Evolutionary conservation across 1,140 invertebrate species (phyloP).

Genomic region (Harlomillsia oculata): DNA sequence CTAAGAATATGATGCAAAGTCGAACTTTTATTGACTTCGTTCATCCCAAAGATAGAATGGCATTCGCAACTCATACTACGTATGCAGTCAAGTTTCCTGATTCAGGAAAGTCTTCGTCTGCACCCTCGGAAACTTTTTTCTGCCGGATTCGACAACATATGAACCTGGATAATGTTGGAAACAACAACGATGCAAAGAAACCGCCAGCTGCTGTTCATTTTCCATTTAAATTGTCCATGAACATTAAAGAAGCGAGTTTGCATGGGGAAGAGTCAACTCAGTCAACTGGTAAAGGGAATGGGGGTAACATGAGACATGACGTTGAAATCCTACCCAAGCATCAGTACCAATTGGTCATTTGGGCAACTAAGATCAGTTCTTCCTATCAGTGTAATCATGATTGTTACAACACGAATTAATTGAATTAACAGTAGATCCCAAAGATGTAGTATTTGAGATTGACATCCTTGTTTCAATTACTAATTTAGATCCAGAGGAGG

Average conservation of each 20-base stretch:
- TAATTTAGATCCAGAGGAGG: slow-evolving; percentile 37
- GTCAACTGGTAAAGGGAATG: background rate
- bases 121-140: slow-evolving; percentile 38
- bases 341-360: slow-evolving; percentile 50
- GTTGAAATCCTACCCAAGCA: background rate
- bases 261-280: background rate
- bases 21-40: slow-evolving; percentile 76
- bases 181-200: slow-evolving; percentile 50
- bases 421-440: too few relatives aligned
- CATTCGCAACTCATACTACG: slow-evolving; percentile 53
- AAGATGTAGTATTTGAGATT: too few relatives aligned
- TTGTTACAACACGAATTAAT: too few relatives aligned
- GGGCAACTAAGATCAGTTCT: slow-evolving; percentile 59
- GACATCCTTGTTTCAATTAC: too few relatives aligned
- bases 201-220: slow-evolving; percentile 54
- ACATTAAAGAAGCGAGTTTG: slow-evolving; percentile 47
- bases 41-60: slow-evolving; percentile 60
- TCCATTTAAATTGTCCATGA: slow-evolving; percentile 62
- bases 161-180: slow-evolving; percentile 47
- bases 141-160: slow-evolving; percentile 48
- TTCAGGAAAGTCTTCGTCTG: too few relatives aligned
- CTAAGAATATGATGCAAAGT: slow-evolving; percentile 74
- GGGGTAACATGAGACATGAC: background rate
- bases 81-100: slow-evolving; percentile 41
- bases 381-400: slow-evolving; percentile 58